Conservation (phyloP, 1,140 invertebrate species). For the Drosophila lini region DNA sequence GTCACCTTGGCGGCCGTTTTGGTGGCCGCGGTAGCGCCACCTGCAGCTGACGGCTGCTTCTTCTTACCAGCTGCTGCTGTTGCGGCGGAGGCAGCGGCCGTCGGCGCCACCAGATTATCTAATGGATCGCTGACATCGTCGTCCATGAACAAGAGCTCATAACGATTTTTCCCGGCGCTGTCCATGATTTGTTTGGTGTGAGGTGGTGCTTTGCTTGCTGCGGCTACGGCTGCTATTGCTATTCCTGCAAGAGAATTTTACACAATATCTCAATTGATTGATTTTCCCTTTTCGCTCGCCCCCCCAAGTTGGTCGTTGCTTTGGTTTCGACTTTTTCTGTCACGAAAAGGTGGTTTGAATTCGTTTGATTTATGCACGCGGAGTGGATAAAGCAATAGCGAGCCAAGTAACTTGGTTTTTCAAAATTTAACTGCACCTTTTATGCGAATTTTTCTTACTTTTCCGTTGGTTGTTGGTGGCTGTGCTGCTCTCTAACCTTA, state of each 20-base stretch:
- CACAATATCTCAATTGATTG: constrained; percentile 66
- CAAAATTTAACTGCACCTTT: constrained; percentile 40
- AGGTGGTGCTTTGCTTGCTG: constrained; percentile 38
- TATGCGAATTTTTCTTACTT: constrained; percentile 66
- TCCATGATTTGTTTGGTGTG: constrained; percentile 88
- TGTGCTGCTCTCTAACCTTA: constrained; percentile 82
- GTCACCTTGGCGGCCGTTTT: constrained; percentile 53
- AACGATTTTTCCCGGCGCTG: constrained; percentile 97
- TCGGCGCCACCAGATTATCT: constrained; percentile 92
- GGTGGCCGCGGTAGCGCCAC: constrained; percentile 50
- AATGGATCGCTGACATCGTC: constrained; percentile 94
- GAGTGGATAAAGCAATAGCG: neutral
- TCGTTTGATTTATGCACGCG: neutral
- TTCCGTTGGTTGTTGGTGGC: constrained; percentile 67
- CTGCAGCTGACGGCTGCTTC: constrained; percentile 86
- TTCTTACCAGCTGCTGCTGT: constrained; percentile 90
- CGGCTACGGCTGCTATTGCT: constrained; percentile 37
- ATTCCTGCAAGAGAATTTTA: constrained; percentile 45
- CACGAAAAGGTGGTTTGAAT: constrained; percentile 5
- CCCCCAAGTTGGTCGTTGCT: constrained; percentile 22
- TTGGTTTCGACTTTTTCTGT: constrained; percentile 15
- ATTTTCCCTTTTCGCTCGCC: constrained; percentile 57
- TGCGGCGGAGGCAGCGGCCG: constrained; percentile 36
- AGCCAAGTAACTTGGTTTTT: constrained; percentile 4
- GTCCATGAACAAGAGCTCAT: constrained; percentile 94